Base-by-base conservation (phyloP, 2,113 vertebrate genomes). In the Eretmochelys imbricata region DNA sequence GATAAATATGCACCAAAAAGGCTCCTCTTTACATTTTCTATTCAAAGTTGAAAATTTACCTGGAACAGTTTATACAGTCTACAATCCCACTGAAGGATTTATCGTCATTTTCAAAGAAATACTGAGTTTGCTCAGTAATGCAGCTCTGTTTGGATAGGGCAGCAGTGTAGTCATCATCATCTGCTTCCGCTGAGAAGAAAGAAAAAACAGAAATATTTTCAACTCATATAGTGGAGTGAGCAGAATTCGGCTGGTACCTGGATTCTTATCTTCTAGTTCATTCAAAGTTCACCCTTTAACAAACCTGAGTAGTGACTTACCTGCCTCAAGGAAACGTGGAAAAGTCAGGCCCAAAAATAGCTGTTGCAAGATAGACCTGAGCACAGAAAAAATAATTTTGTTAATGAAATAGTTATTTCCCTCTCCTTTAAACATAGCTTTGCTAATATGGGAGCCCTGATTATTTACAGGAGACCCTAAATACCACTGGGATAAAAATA, bases 71-170 rank as follows among this genome's bases (percentile, higher is more conserved):
- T 94, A 98, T 99, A 97, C 99, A 99, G 97, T 99, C 99, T 95
- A 99, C 97, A 19, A 99, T 98, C 57, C 99, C 99, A 94, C 97
- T 95, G 97, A 99, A 99, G 38, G 99, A 99, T 97, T 98, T 99
- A 93, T 99, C 99, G 3, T 99, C 98, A 29, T 99, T 99, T 95
- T 99, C 99, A 93, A 99, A 99, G 98, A 99, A 99, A 98, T 99
- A 99, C 93, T 99, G 99, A 13, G 99, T 99, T 98, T 99, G 99
- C 94, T 99, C 99, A 5, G 99, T 99, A 96, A 99, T 99, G 87
- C 99, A 99, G 97, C 99, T 99, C 96, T 99, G 99, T 97, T 99
- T 99, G 84, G 99, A 99, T 93, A 99, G 98, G 53, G 98, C 97
- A 53, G 99, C 98, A 6, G 98, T 87, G 1, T 99, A 98, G 92